Base-by-base conservation (phyloP, 2,888 invertebrate genomes). In the Stenurella melanura region DNA sequence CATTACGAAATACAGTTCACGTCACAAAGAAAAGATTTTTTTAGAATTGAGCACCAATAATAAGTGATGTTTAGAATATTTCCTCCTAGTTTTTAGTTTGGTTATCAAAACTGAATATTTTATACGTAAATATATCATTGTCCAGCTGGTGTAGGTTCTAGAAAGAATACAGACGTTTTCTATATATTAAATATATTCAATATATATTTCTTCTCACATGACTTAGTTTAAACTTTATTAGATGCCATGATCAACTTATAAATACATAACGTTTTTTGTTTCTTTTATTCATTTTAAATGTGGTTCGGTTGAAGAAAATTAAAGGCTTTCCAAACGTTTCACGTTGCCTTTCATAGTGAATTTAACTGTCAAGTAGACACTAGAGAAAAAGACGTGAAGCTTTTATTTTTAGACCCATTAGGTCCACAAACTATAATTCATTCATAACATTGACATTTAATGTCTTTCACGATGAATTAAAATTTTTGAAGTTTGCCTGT, bases 401-500 rank as follows among this genome's bases (percentile, higher is more conserved):
- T n/a, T 12, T 42, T 42, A 34, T 12, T 42, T 15, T 42, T 42
- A 42, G 2, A 15, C 42, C 4, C 1, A 42, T 58, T 7, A 34
- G 30, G 6, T 21, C 11, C 58, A 58, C 12, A 21, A 17, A 18
- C 7, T 34, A 60, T n/a, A 60, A 9, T 60, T 9, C 30, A n/a
- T 26, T 21, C 60, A 21, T 60, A 50, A 50, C 30, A 26, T n/a
- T 12, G 42, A 12, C 38, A 17, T 21, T 15, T 10, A 38, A 19
- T 11, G 15, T 18, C 18, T 64, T 19, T 64, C 9, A n/a, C 17
- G 10, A 34, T 18, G 7, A 21, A n/a, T 17, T 75, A 56, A 67
- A 60, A 71, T 77, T 58, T 71, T 77, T 74, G 77, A 77, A 60
- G 66, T 67, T 56, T 67, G 60, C 61, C 12, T 34, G 42, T 70